Conservation (phyloP, 2,888 invertebrate genomes). For the Melinaea menophilus region DNA sequence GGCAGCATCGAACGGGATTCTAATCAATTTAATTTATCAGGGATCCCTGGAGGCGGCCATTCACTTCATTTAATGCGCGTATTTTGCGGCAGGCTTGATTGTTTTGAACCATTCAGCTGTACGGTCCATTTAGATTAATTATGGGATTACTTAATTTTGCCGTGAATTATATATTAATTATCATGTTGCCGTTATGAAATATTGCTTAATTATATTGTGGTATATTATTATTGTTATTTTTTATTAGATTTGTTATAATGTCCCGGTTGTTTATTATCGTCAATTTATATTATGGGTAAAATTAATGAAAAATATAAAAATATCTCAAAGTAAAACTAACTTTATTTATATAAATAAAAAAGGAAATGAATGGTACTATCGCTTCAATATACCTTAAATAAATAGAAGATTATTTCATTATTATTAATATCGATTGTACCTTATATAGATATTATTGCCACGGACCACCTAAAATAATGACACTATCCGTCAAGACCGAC, state of each 20-base stretch:
- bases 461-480: not conserved
- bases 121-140: slow-evolving; percentile 78
- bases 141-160: slow-evolving; percentile 77
- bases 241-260: slow-evolving; percentile 6
- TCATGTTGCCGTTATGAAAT: slow-evolving; percentile 38
- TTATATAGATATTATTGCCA: slow-evolving; percentile 3
- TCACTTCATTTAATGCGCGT: slow-evolving; percentile 79
- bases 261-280: not conserved
- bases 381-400: not conserved
- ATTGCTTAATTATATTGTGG: slow-evolving; percentile 8
- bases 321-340: too few relatives aligned
- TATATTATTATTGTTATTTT: slow-evolving; percentile 11
- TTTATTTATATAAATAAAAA: not conserved
- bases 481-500: slow-evolving; percentile 16
- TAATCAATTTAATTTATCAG: slow-evolving; percentile 79
- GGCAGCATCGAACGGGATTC: slow-evolving; percentile 73
- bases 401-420: not conserved
- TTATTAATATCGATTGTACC: not conserved
- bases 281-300: too few relatives aligned
- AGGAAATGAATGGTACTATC: not conserved
- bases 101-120: slow-evolving; percentile 78
- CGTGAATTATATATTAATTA: slow-evolving; percentile 58
- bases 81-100: slow-evolving; percentile 77
- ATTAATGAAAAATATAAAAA: too few relatives aligned
- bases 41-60: slow-evolving; percentile 76